Conservation (phyloP, 1,140 invertebrate species). For the Periplaneta americana region DNA sequence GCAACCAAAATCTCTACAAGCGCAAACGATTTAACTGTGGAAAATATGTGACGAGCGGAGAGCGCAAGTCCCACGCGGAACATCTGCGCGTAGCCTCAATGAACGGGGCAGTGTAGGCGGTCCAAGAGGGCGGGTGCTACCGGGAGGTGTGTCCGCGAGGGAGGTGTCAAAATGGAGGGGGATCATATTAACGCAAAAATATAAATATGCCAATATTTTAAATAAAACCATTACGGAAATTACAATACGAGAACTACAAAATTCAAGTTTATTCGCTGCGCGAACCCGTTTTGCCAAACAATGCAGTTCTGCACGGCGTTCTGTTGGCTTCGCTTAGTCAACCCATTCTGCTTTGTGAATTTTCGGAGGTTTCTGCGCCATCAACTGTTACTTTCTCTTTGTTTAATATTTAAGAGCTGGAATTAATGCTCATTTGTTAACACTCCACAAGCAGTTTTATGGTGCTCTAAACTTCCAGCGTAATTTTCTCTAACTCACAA, state of each 20-base stretch:
- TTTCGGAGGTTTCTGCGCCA: too few species aligned
- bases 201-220: background rate
- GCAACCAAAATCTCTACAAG: background rate
- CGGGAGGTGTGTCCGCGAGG: constrained; percentile 5
- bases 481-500: too few species aligned
- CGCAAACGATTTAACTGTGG: background rate
- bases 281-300: too few species aligned
- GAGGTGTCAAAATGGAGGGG: constrained; percentile 1
- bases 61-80: background rate
- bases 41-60: background rate
- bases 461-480: too few species aligned
- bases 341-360: too few species aligned
- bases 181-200: background rate
- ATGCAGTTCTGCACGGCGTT: too few species aligned
- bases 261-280: too few species aligned
- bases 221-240: background rate
- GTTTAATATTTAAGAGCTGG: too few species aligned
- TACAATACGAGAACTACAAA: background rate
- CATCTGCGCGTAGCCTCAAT: background rate
- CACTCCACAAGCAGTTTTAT: too few species aligned
- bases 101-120: background rate
- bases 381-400: too few species aligned
- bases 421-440: too few species aligned
- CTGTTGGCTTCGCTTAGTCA: too few species aligned
- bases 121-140: background rate